Evolutionary conservation across 2,113 vertebrate genomes (phyloP), one percentile per base, ranked within the genome.

Genomic region (Acanthochromis polyacanthus): DNA sequence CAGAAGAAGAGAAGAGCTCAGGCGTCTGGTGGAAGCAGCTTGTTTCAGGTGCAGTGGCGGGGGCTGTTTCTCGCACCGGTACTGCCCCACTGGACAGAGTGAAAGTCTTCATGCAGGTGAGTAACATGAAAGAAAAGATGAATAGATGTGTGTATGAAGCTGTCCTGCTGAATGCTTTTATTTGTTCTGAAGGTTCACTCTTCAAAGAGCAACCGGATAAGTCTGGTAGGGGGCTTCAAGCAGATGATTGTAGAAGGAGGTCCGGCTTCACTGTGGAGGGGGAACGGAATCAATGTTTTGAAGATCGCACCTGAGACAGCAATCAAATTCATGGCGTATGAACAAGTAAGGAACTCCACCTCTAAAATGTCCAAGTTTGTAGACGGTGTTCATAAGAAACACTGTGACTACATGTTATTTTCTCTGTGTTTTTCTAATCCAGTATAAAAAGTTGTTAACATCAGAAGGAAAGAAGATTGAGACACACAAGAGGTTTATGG

Each of bases 271-370:
- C 95, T 99, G 64, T 99, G 98, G 98, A 93, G 97, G 51, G 98
- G 97, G 75, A 99, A 99, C 17, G 98, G 97, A 68, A 96, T 96
- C 30, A 99, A 99, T 48, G 97, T 99, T 78, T 91, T 98, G 76
- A 99, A 99, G 93, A 99, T 99, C 10, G 98, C 97, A 68, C 98
- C 97, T 0, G 97, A 99, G 95, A 98, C 97, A 0, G 96, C 97
- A 22, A 96, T 99, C 90, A 99, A 99, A 76, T 99, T 99, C 85
- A 97, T 95, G 95, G 94, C 97, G 1, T 99, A 99, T 81, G 97
- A 99, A 71, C 96, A 98, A 95, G 98, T 99, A 93, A 63, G 84
- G 32, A 5, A 7, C 8, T 23, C 1, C 10, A 40, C 16, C 0
- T 56, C 14, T n/a, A 2, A 50, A 69, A 38, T 17, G 3, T 15